Evolutionary conservation across 2,113 vertebrate genomes (phyloP).

Genomic region (Spea multiplicata): DNA sequence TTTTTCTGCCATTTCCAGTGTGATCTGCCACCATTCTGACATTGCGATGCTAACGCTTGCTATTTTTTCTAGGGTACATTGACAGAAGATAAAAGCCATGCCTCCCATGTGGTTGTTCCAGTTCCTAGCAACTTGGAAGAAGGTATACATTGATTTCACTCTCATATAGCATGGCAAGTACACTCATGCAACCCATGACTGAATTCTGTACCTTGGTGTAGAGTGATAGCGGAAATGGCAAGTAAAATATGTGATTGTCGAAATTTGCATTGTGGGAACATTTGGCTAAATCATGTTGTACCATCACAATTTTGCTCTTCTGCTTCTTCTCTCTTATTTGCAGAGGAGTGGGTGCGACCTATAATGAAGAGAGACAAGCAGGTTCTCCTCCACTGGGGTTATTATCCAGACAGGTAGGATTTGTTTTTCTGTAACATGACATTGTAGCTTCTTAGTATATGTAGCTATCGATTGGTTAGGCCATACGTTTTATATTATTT

Average conservation of each 20-base stretch:
- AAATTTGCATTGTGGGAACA: too few relatives aligned
- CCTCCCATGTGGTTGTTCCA: conserved; percentile 87
- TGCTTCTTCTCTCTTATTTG: neutral
- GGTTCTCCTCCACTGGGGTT: conserved; percentile 96
- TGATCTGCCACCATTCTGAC: too few relatives aligned
- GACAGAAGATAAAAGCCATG: conserved; percentile 86
- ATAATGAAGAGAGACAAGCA: conserved; percentile 97
- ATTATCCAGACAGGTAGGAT: conserved; percentile 90
- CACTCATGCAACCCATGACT: too few relatives aligned
- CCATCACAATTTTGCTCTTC: neutral
- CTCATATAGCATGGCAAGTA: neutral
- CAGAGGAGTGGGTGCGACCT: conserved; percentile 98
- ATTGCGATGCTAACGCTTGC: too few relatives aligned
- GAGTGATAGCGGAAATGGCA: too few relatives aligned
- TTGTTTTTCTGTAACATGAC: neutral
- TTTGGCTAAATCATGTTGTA: too few relatives aligned
- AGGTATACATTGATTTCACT: conserved; percentile 64
- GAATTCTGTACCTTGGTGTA: too few relatives aligned
- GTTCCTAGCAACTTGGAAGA: conserved; percentile 88
- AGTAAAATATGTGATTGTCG: too few relatives aligned
- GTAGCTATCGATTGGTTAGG: too few relatives aligned
- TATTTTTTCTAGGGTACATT: conserved; percentile 77
- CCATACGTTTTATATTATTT: too few relatives aligned
- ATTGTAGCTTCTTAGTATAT: too few relatives aligned
- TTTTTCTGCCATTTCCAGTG: too few relatives aligned